Evolutionary conservation across 53 echinoderm and acorn worm species (phyloP), one percentile per base, ranked within the genome.

Genomic region (Stichopus horrens): DNA sequence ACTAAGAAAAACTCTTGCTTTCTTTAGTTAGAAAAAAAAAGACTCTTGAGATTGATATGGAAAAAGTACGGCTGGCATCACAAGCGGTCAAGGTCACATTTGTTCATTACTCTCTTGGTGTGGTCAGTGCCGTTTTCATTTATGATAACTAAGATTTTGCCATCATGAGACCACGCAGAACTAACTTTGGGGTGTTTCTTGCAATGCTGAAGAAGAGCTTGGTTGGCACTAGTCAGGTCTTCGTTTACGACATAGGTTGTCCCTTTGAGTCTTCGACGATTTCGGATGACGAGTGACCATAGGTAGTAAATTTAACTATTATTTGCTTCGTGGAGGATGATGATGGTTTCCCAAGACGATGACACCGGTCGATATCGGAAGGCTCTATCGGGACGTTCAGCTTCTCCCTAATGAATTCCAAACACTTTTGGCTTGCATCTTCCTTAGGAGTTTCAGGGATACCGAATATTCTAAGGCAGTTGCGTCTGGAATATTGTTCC

Each of bases 161-260:
- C 77, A 51, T 77, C 77, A 77, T 77, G 77, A 9, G 52, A 23
- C 77, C 77, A 77, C 8, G 7, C 23, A 77, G 77, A 77, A 23
- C 14, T 77, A 8, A 77, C 77, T 51, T 83, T 21, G 8, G 8
- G 7, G 58, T 57, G 83, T 83, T 83, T 83, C 20, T 59, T 83
- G 23, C 65, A 56, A 23, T 63, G 19, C 23, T 23, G 65, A 9
- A 83, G 58, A 5, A 77, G 37, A 23, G 77, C 37, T 53, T 21
- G 77, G 23, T 74, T 55, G 52, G 51, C 23, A 21, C 75, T 10
- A 8, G 52, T 54, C 53, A 16, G 18, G 53, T 71, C 86, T 73
- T 86, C 73, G n/a, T n/a, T 73, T 66, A 21, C 73, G 68, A 53
- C 86, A 53, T 75, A 75, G 8, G 6, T 75, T 13, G 14, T 75